These are phyloP conservation scores for Eustalomyia histrio DNA, from an alignment of 2,888 invertebrate genomes.

Conservation along the genomic window DNA sequence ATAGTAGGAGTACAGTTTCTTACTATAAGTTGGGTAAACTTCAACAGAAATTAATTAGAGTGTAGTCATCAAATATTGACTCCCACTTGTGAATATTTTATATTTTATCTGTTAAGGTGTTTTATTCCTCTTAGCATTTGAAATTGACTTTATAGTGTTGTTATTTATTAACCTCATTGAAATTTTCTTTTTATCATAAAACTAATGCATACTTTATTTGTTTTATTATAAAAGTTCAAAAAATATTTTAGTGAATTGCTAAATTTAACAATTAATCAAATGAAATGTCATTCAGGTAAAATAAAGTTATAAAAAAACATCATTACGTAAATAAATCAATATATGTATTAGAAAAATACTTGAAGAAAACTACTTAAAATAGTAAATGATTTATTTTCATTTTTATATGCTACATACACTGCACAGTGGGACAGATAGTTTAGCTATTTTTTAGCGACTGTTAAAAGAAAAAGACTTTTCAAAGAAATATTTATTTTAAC, in stretches of 20 bases:
- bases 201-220: no score
- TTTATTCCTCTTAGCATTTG: not conserved
- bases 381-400: no score
- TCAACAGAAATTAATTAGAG: not conserved
- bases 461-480: no score
- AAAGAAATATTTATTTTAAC: no score
- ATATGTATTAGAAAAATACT: not conserved
- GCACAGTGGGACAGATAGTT: no score
- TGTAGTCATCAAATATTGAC: not conserved
- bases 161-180: not conserved
- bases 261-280: conserved; percentile 24
- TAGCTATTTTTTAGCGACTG: no score
- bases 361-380: not conserved
- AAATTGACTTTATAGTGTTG: no score
- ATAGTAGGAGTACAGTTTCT: no score
- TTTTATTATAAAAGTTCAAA: no score
- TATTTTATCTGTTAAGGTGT: not conserved
- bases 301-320: not conserved
- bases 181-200: not conserved
- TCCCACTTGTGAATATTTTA: not conserved
- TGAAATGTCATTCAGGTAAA: conserved; percentile 27
- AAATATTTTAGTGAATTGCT: conserved; percentile 8
- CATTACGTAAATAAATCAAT: conserved; percentile 4
- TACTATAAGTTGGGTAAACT: no score
- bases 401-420: no score